These are phyloP conservation scores for Gnathonemus longibarbis DNA, from an alignment of 2,113 vertebrate genomes.

Conservation along the genomic window DNA sequence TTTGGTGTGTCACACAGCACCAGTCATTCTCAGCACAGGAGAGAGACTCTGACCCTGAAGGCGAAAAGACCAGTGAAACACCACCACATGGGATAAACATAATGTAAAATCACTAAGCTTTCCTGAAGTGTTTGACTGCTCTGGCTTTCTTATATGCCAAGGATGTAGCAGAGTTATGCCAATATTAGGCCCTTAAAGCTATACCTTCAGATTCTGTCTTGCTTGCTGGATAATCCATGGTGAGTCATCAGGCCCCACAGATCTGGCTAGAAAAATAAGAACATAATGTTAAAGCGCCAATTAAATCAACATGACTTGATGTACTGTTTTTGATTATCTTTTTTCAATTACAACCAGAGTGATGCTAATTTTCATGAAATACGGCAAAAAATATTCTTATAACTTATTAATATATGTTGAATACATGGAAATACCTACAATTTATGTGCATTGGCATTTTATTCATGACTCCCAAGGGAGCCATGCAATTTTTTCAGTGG, in stretches of 20 bases:
- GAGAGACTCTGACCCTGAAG: not conserved
- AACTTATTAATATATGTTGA: not conserved
- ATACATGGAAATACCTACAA: not conserved
- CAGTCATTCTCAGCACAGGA: not conserved
- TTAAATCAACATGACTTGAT: not conserved
- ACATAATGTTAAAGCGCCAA: not conserved
- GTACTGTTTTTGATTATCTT: not conserved
- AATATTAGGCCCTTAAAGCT: not conserved
- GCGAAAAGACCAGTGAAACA: not conserved
- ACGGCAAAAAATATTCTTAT: not conserved
- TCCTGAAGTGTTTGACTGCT: not conserved
- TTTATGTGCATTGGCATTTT: not conserved
- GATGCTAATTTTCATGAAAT: not conserved
- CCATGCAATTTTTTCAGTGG: not conserved
- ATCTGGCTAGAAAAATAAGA: not conserved
- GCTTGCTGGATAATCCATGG: not conserved
- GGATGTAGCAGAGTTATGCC: not conserved
- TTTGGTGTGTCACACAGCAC: not conserved
- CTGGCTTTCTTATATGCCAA: not conserved
- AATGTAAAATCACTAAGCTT: constrained; percentile 6
- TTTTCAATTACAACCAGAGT: not conserved
- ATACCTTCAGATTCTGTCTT: not conserved
- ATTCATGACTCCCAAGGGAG: not conserved
- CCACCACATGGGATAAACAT: not conserved
- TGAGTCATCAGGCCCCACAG: not conserved